A percentile compares a stretch with the other conserved stretches of the same genome.
phyloP scores from a whole-genome alignment of 2,113 vertebrate genomes.

The Crotalus tigris region DNA sequence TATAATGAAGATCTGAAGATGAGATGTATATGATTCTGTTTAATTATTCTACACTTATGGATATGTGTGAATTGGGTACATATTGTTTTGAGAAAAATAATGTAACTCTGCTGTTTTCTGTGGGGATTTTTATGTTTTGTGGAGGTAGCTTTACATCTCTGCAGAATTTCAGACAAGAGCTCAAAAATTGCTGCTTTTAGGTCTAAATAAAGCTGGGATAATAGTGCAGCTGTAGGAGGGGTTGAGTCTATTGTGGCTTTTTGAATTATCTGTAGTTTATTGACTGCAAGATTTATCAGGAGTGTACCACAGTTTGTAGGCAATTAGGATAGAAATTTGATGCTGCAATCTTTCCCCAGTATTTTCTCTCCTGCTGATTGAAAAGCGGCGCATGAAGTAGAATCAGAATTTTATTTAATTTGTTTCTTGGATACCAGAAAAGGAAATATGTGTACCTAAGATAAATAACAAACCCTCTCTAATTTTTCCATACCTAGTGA shows the following conservation, averaged over 20 bases:
- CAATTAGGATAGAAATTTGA: slow-evolving; percentile 65
- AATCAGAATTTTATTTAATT: slow-evolving; percentile 36
- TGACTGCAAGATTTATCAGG: slow-evolving; percentile 61
- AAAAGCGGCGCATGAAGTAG: not conserved
- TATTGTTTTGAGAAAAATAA: not conserved
- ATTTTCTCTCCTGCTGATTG: slow-evolving; percentile 42
- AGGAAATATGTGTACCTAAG: not conserved
- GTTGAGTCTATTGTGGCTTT: slow-evolving; percentile 61
- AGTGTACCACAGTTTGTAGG: slow-evolving; percentile 53
- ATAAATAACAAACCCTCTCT: slow-evolving; percentile 1
- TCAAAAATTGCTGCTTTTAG: slow-evolving; percentile 58
- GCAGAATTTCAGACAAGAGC: slow-evolving; percentile 47
- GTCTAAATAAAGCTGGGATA: slow-evolving; percentile 65
- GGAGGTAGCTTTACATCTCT: slow-evolving; percentile 60
- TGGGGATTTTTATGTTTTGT: slow-evolving; percentile 53
- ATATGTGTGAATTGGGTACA: not conserved
- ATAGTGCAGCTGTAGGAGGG: slow-evolving; percentile 64
- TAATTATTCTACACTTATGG: not conserved
- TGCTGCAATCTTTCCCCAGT: slow-evolving; percentile 52
- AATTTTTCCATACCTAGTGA: not conserved
- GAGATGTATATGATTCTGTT: not conserved
- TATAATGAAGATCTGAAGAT: not conserved
- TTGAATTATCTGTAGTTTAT: slow-evolving; percentile 64
- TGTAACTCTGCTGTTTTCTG: slow-evolving; percentile 2
- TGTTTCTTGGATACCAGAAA: slow-evolving; percentile 35